A percentile compares a stretch with the other conserved stretches of the same genome.
phyloP scores from a whole-genome alignment of 1,140 invertebrate genomes.

The Trichonephila clavata region DNA sequence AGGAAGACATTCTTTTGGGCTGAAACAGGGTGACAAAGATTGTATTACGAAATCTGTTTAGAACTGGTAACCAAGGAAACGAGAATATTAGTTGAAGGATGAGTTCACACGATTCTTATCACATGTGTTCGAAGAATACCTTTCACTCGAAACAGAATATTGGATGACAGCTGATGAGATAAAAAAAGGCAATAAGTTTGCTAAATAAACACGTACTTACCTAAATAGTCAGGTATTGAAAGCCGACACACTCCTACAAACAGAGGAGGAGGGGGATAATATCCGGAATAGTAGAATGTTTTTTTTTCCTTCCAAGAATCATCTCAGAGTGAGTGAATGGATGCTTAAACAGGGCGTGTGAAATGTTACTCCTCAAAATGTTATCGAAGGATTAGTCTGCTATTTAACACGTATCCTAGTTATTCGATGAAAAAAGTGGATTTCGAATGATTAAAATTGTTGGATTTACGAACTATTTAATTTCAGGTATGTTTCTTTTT shows the following conservation, averaged over 20 bases:
- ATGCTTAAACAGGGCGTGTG: not conserved
- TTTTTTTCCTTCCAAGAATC: not conserved
- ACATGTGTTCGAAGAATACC: not conserved
- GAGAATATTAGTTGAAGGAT: not conserved
- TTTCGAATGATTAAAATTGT: not conserved
- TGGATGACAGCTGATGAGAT: conserved; percentile 4
- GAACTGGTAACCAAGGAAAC: not conserved
- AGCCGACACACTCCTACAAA: not conserved
- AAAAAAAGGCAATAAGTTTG: not conserved
- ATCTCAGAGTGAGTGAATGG: not conserved
- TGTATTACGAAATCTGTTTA: not conserved
- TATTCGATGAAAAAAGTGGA: not conserved
- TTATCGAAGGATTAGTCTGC: not conserved
- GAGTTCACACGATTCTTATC: not conserved
- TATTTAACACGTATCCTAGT: not conserved
- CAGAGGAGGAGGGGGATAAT: not conserved
- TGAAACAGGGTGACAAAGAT: not conserved
- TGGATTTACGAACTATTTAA: not conserved
- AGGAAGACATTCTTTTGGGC: not conserved
- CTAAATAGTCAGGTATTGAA: not conserved
- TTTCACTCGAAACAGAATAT: not conserved
- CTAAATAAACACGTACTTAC: not conserved
- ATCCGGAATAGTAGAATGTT: not conserved
- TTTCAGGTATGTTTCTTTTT: not conserved
- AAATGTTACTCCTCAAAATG: not conserved